Evolutionary conservation across 1,140 invertebrate species (phyloP), one percentile per base, ranked within the genome.

Genomic region (Zaprionus tsacasi): DNA sequence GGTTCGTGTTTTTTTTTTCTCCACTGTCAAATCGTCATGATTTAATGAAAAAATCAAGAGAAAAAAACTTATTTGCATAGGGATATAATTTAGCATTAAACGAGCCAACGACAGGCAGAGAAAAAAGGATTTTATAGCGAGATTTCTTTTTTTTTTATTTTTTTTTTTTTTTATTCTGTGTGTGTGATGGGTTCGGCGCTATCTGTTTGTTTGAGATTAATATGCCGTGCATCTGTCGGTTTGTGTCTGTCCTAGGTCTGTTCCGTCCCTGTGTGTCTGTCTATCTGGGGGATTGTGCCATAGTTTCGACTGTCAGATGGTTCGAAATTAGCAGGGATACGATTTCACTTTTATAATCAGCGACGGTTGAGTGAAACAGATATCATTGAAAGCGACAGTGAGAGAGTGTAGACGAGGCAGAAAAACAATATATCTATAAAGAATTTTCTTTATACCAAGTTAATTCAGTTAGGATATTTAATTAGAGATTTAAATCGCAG

Each of bases 141-240:
- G 79, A 70, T 85, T 89, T 82, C 30, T 33, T 56, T 82, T 74
- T 88, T 82, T 79, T 79, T 43, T 60, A n/a, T n/a, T 36, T 40
- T 68, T 60, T 17, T 60, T 45, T 45, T 54, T 52, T 55, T 66
- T 36, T 59, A 21, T 2, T 21, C 21, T 21, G 21, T 21, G 50
- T 61, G 43, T 55, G 56, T 50, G 78, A 87, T 87, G 86, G 82
- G 71, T 55, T 83, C 78, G 67, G 70, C 52, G 78, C 71, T 89
- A 89, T 89, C 86, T 89, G 85, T 89, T 89, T 89, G 85, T 81
- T 86, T 89, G 85, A 89, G 85, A 89, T 89, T 89, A 89, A 89
- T 89, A 85, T 85, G 85, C 85, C 85, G 81, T 89, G 81, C 85
- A 89, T 89, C 85, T 89, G 85, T 89, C 85, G 78, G 85, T 70